Evolutionary conservation across 2,797 vertebrate genomes (phyloP).

Genomic region (Lerista edwardsae): DNA sequence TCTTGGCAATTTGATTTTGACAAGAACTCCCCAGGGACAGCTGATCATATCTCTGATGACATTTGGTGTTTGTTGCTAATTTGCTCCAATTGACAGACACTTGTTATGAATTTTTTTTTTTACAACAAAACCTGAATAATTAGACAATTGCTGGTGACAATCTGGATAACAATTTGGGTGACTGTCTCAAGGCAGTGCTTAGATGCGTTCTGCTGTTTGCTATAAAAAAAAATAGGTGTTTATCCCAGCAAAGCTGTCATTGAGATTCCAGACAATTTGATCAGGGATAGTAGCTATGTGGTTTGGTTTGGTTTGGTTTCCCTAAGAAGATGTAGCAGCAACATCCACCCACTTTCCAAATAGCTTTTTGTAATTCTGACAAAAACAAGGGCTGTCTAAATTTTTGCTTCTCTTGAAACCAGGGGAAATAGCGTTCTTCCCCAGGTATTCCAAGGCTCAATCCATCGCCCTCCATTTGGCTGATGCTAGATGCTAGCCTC

Average conservation of each 20-base stretch:
- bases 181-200: slow-evolving; percentile 54
- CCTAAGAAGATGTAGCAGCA: background rate
- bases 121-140: slow-evolving; percentile 31
- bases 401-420: background rate
- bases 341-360: background rate
- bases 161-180: slow-evolving; percentile 65
- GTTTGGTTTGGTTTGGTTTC: background rate
- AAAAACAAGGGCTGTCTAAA: background rate
- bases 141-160: slow-evolving; percentile 63
- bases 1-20: slow-evolving; percentile 17
- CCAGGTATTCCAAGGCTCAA: background rate
- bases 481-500: too few relatives aligned
- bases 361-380: background rate
- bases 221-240: background rate
- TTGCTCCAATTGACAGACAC: slow-evolving; percentile 57
- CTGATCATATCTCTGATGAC: slow-evolving; percentile 35
- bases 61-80: slow-evolving; percentile 53
- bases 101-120: slow-evolving; percentile 38
- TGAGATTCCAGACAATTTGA: background rate
- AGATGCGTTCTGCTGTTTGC: slow-evolving; percentile 17
- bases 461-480: too few relatives aligned
- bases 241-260: background rate
- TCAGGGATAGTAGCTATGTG: too few relatives aligned
- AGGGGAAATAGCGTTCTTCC: background rate
- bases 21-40: slow-evolving; percentile 22